Conservation (phyloP, 1,140 invertebrate species). For the Halotydeus destructor region DNA sequence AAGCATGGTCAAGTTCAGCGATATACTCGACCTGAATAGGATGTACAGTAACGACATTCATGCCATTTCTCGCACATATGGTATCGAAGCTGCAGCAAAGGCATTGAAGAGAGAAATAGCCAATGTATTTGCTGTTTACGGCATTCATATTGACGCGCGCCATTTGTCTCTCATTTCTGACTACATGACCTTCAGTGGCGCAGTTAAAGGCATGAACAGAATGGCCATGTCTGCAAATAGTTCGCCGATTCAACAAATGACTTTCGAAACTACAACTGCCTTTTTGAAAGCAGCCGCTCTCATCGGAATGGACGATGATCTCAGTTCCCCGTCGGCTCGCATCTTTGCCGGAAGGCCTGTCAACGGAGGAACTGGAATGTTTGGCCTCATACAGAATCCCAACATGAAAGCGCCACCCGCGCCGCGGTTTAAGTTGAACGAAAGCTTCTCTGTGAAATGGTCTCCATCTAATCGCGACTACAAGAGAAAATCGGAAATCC, state of each 20-base stretch:
- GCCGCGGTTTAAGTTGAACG: no score
- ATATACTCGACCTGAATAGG: slow-evolving; percentile 59
- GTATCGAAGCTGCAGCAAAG: slow-evolving; percentile 81
- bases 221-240: slow-evolving; percentile 63
- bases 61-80: slow-evolving; percentile 59
- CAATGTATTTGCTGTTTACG: slow-evolving; percentile 85
- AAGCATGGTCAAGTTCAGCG: slow-evolving; percentile 61
- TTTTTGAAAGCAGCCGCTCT: slow-evolving; percentile 66
- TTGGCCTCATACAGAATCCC: slow-evolving; percentile 27
- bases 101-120: slow-evolving; percentile 70
- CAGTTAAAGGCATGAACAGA: slow-evolving; percentile 68
- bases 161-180: slow-evolving; percentile 84
- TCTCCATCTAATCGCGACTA: no score
- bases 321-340: slow-evolving; percentile 67
- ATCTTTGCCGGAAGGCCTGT: slow-evolving; percentile 66
- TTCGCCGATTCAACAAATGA: slow-evolving; percentile 85
- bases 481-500: no score
- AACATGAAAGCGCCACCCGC: no score
- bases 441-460: no score
- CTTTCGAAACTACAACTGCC: slow-evolving; percentile 73
- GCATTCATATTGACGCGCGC: slow-evolving; percentile 76
- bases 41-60: slow-evolving; percentile 90
- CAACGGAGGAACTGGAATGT: slow-evolving; percentile 59
- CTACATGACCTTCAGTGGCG: slow-evolving; percentile 91
- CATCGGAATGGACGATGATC: slow-evolving; percentile 39